These are phyloP conservation scores for Notolabrus celidotus DNA, from an alignment of 2,797 vertebrate species.

Conservation along the genomic window DNA sequence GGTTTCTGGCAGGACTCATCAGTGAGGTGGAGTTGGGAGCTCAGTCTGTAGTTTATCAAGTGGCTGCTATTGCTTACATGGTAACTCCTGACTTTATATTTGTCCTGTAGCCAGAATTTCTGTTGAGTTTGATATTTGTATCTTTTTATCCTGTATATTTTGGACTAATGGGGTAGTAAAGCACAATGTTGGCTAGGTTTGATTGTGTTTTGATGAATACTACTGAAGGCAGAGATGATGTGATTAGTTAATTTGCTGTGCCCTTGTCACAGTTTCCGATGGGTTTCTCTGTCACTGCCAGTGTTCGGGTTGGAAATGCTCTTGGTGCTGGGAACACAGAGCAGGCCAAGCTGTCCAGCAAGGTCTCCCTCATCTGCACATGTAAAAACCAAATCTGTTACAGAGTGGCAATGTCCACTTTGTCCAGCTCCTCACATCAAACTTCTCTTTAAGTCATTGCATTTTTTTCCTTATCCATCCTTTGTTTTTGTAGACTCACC, in stretches of 20 bases:
- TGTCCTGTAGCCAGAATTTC: too few relatives aligned
- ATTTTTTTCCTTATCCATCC: background rate
- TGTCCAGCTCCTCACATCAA: background rate
- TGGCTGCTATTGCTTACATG: slow-evolving; percentile 85
- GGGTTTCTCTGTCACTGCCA: slow-evolving; percentile 87
- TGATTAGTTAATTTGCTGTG: background rate
- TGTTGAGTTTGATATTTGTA: too few relatives aligned
- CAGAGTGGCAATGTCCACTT: too few relatives aligned
- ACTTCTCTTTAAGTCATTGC: background rate
- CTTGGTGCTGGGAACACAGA: slow-evolving; percentile 87
- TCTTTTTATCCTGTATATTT: too few relatives aligned
- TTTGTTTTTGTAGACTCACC: background rate
- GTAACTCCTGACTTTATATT: slow-evolving; percentile 74
- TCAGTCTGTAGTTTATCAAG: slow-evolving; percentile 87
- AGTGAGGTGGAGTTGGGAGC: slow-evolving; percentile 89
- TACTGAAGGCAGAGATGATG: too few relatives aligned
- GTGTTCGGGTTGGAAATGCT: slow-evolving; percentile 90
- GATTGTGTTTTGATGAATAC: too few relatives aligned
- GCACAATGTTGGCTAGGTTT: too few relatives aligned
- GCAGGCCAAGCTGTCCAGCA: slow-evolving; percentile 88
- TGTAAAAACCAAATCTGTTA: slow-evolving; percentile 69
- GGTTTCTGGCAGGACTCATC: slow-evolving; percentile 90
- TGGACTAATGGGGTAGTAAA: too few relatives aligned
- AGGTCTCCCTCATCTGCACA: slow-evolving; percentile 84
- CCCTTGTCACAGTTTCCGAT: slow-evolving; percentile 83